Evolutionary conservation across 2,113 vertebrate species (phyloP), one percentile per base, ranked within the genome.

Genomic region (Blennius ocellaris): DNA sequence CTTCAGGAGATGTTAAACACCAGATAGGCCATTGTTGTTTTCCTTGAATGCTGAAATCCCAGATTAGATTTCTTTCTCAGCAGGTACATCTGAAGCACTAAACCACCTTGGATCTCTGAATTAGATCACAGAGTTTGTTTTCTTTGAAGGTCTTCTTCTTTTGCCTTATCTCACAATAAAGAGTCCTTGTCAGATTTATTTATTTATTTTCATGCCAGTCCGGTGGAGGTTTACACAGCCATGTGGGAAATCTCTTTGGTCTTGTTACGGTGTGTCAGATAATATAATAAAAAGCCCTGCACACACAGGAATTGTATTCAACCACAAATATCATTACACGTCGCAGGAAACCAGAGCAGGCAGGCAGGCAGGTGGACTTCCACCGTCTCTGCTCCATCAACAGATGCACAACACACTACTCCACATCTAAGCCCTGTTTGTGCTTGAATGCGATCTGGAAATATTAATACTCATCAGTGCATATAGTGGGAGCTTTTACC

Each of bases 251-350:
- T 73, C 54, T 69, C 73, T 56, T n/a, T 64, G 51, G 39, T 72
- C 64, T 78, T 75, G 75, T 76, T 81, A 81, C 69, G 72, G 58
- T 73, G 37, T 81, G 63, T 65, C 56, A 73, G 47, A 73, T 79
- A 71, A 78, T 63, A 68, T 56, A 61, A 78, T 75, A 73, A 55
- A 81, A 68, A 45, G 49, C 55, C 49, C 37, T 8, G 40, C 40
- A 50, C 67, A 80, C 65, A 58, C 11, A 55, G 38, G 76, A 53
- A 47, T 53, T 65, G 30, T 69, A 70, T 75, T 37, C 41, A 38
- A 55, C 62, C 72, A 67, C 59, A 81, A 72, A 84, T 76, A 81
- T 77, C 61, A 80, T 87, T 76, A 59, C 70, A 70, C 69, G 69
- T 75, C 64, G 69, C 30, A 48, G 69, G 76, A 68, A 55, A 73